phyloP scores from a whole-genome alignment of 64 coral and sea anemone genomes.

The Pocillopora verrucosa region DNA sequence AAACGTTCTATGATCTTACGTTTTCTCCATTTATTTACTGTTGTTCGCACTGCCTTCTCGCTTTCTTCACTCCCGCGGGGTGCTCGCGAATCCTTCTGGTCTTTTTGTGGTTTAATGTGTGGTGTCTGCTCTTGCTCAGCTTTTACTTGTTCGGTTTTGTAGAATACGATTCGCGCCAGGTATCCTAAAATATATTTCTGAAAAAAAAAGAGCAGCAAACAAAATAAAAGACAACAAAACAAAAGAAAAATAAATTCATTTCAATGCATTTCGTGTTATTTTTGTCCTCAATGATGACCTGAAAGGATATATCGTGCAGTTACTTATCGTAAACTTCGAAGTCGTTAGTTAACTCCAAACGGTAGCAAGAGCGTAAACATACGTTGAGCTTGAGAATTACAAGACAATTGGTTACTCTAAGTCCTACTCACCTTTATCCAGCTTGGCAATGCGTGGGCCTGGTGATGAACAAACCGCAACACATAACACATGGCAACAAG shows the following conservation, averaged over 20 bases:
- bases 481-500: slow-evolving; percentile 77
- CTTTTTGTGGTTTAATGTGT: not conserved
- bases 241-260: slow-evolving; percentile 1
- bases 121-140: not conserved
- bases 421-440: slow-evolving; percentile 71
- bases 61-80: not conserved
- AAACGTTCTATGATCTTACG: slow-evolving; percentile 31
- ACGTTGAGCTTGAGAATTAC: not conserved
- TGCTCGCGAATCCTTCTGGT: not conserved
- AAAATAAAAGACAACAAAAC: not conserved
- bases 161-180: slow-evolving; percentile 58
- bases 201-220: not conserved
- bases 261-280: not conserved
- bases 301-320: no score
- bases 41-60: not conserved
- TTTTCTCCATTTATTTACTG: slow-evolving; percentile 46
- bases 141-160: slow-evolving; percentile 51
- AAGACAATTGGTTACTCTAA: not conserved
- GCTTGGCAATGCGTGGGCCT: slow-evolving; percentile 42
- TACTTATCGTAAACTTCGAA: no score
- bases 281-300: not conserved
- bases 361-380: no score
- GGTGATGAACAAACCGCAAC: slow-evolving; percentile 67
- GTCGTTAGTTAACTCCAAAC: no score
- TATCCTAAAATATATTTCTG: slow-evolving; percentile 88